These are phyloP conservation scores for Tholera decimalis DNA, from an alignment of 2,888 invertebrate species.

Conservation along the genomic window DNA sequence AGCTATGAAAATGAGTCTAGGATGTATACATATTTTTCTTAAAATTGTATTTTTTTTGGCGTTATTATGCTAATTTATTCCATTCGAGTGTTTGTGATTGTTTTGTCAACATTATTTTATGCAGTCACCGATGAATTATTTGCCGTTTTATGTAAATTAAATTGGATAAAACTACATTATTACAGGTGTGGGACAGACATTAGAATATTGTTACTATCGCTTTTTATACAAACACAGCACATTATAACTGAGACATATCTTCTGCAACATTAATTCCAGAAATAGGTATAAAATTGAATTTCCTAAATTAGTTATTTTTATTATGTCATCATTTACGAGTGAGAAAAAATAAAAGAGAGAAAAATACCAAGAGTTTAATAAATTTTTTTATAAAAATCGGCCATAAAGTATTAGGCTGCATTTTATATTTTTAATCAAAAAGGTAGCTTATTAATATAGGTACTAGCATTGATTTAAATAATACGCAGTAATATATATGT, in stretches of 20 bases:
- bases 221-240: slow-evolving; percentile 3
- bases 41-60: slow-evolving; percentile 13
- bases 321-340: neutral
- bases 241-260: neutral
- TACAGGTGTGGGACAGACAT: slow-evolving; percentile 6
- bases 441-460: no score
- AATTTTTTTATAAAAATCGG: no score
- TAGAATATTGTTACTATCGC: slow-evolving; percentile 23
- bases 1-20: slow-evolving; percentile 19
- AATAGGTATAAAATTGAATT: neutral
- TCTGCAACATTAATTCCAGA: neutral
- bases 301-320: no score
- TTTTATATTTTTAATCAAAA: no score
- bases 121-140: slow-evolving; percentile 26
- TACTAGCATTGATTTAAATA: no score
- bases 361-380: no score
- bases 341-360: no score
- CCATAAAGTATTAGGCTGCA: no score
- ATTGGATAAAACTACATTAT: slow-evolving; percentile 1
- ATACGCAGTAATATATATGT: no score
- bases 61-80: slow-evolving; percentile 8
- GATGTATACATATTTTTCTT: neutral
- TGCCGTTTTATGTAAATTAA: slow-evolving; percentile 13
- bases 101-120: neutral
- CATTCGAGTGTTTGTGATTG: neutral